Base-by-base conservation (phyloP, 2,113 vertebrate species). In the Eulemur macaco region DNA sequence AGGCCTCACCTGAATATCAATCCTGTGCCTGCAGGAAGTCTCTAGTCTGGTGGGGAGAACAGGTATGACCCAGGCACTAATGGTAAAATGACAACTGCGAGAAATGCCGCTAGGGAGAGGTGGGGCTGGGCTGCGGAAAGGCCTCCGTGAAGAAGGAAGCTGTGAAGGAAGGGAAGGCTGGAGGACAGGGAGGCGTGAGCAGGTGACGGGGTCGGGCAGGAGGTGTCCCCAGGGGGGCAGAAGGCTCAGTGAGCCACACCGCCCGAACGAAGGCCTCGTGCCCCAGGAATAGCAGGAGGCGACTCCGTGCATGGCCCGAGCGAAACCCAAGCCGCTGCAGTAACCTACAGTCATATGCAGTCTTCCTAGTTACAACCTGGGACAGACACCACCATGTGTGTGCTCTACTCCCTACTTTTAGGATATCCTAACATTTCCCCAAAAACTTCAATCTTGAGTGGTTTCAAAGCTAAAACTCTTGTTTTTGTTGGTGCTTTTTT, bases 281-380 rank as follows among this genome's bases (percentile, higher is more conserved):
- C 0, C 1, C 31, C 7, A 0, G 42, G 37, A 88, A 20, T 1
- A 11, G 42, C 7, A 34, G 58, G 73, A 10, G 21, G 66, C 1
- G 1, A 27, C 82, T 34, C 85, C 1, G 13, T 12, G 34, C 31
- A 2, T 13, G 5, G 17, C 7, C 34, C 37, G 17, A 47, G 54
- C 18, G 6, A 82, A 77, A 4, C 23, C 8, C n/a, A 27, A 89
- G 68, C 74, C 29, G 23, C 14, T 4, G 2, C 13, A 20, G n/a
- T 4, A 71, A 52, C 29, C 50, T 31, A 25, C 56, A 42, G 21
- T 60, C 56, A 4, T 56, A 39, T n/a, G 9, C 10, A 9, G 1
- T 11, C 27, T 31, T 56, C 5, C 9, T 14, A 1, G 60, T 60
- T 80, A 47, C 69, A 45, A 47, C 21, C 47, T 27, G 6, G 20